Evolutionary conservation across 2,113 vertebrate genomes (phyloP).

Genomic region (Apteryx owenii): DNA sequence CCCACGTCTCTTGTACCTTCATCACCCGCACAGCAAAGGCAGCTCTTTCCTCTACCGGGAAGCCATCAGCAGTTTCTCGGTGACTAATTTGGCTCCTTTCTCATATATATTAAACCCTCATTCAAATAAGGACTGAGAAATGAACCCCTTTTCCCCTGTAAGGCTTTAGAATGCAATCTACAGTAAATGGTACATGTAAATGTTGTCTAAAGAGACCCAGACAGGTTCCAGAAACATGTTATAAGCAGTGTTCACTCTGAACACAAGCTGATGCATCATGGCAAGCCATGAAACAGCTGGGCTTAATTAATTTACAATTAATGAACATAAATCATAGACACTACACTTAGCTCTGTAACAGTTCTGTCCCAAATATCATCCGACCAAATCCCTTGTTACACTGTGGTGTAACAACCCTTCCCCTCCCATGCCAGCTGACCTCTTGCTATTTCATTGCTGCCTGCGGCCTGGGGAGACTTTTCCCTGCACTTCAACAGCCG

Average conservation of each 20-base stretch:
- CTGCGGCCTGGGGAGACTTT: not conserved
- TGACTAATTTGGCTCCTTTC: not conserved
- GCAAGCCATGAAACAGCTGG: not conserved
- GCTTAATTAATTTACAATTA: not conserved
- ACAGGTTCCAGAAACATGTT: not conserved
- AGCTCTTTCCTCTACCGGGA: not conserved
- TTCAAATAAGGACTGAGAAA: not conserved
- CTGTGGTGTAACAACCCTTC: not conserved
- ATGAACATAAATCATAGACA: not conserved
- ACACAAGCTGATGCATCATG: not conserved
- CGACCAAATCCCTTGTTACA: not conserved
- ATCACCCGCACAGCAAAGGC: not conserved
- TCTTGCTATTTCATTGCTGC: not conserved
- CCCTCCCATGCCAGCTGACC: not conserved
- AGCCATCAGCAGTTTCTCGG: not conserved
- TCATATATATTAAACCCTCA: not conserved
- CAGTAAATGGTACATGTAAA: not conserved
- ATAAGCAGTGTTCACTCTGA: not conserved
- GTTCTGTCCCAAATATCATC: not conserved
- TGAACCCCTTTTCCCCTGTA: not conserved
- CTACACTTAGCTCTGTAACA: fast-evolving
- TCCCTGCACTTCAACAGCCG: not conserved
- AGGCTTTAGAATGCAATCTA: not conserved
- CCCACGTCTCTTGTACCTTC: not conserved
- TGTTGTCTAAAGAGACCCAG: not conserved